Evolutionary conservation across 2,888 invertebrate genomes (phyloP), one percentile per base, ranked within the genome.

Genomic region (Sipha maydis): DNA sequence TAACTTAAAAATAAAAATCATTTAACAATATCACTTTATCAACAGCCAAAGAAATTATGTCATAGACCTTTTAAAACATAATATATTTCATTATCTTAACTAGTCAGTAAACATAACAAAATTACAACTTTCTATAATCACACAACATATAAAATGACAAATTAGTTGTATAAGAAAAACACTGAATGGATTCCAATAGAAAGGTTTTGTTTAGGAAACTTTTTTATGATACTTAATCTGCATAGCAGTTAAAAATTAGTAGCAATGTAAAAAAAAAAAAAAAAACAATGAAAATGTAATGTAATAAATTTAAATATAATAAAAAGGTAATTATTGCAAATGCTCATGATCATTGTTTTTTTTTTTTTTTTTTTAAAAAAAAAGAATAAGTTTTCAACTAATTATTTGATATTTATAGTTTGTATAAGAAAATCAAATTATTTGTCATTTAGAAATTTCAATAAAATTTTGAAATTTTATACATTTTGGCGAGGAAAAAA

Each of bases 1-100:
- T 67, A 75, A 88, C 75, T 75, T 88, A 88, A 75, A 79, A 69
- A 88, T 31, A 48, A 86, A 82, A 82, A 82, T 75, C 73, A 88
- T 38, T 61, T 80, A 88, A 88, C 73, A 80, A 88, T 88, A 88
- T 88, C 86, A 80, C 86, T 88, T 73, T 88, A 61, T 76, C 82
- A 75, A 88, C 88, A 88, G 88, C 88, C 88, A 82, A 80, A 88
- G 56, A 80, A 80, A 73, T 75, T 41, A 75, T 80, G 61, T 82
- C 75, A 75, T 31, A 75, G 25, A 88, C 61, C 28, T 82, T 61
- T 25, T 21, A 85, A 76, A 61, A 61, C 61, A 56, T 56, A 61
- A 85, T 41, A 77, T 21, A 67, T 31, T 77, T 78, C 28, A 85
- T 67, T n/a, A 67, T 54, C 11, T 48, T 48, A 41, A 84, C 19